Evolutionary conservation across 2,113 vertebrate genomes (phyloP).

Genomic region (Rallus limicola): DNA sequence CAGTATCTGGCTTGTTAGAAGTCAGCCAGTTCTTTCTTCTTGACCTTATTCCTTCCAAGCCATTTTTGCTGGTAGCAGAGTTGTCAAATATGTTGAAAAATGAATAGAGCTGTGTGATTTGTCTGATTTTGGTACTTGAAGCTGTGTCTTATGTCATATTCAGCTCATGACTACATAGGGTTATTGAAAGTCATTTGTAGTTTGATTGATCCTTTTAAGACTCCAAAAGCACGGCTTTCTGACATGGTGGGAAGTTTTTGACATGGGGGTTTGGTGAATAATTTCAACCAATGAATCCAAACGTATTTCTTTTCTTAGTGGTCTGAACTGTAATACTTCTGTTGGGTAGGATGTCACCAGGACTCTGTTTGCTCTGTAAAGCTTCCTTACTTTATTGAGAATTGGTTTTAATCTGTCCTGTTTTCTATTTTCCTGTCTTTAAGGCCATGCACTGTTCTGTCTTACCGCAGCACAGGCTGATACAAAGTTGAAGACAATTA

Average conservation of each 20-base stretch:
- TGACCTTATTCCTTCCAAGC: neutral
- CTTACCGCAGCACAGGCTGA: neutral
- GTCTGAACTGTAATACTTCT: neutral
- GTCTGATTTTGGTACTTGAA: neutral
- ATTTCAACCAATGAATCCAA: neutral
- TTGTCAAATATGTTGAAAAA: neutral
- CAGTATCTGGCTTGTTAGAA: neutral
- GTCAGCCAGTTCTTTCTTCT: neutral
- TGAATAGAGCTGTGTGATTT: neutral
- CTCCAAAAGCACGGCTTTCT: neutral
- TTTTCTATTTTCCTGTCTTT: neutral
- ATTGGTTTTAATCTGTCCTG: neutral
- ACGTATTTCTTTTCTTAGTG: neutral
- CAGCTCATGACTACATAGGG: neutral
- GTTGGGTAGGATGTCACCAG: neutral
- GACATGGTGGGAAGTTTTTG: neutral
- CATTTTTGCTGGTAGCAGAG: neutral
- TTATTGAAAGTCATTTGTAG: neutral
- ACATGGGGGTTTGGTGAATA: accelerated
- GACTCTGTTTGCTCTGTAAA: neutral
- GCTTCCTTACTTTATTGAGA: neutral
- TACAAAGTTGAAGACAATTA: neutral
- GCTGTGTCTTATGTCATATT: neutral
- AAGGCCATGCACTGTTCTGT: neutral
- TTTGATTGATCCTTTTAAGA: neutral